phyloP scores from a whole-genome alignment of 2,888 invertebrate species.

The Callyntrura sp. region DNA sequence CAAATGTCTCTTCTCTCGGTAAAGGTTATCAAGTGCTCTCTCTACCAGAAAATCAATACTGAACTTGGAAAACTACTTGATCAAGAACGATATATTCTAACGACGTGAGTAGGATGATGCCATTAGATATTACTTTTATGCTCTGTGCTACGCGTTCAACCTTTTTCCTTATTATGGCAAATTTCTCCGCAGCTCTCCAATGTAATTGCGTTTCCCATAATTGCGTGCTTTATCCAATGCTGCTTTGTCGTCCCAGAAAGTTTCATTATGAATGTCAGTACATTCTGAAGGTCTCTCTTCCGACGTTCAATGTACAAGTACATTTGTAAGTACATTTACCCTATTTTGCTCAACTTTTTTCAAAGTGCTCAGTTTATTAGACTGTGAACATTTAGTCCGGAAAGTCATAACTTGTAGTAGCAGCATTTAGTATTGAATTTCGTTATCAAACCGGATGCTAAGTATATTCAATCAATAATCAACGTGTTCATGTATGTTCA shows the following conservation, averaged over 20 bases:
- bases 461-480: too few species aligned
- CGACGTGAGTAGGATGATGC: neutral
- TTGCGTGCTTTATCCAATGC: neutral
- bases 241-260: neutral
- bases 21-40: neutral
- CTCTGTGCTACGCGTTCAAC: neutral
- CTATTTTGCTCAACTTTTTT: neutral
- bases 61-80: neutral
- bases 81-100: neutral
- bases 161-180: neutral
- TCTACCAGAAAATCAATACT: constrained; percentile 4
- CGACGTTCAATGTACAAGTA: neutral
- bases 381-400: neutral
- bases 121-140: neutral
- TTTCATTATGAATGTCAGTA: constrained; percentile 24
- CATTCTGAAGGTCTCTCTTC: neutral
- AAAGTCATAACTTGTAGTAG: neutral
- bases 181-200: neutral
- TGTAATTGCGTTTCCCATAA: neutral
- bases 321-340: neutral
- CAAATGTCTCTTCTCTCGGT: neutral
- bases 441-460: too few species aligned
- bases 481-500: too few species aligned
- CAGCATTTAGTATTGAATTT: neutral
- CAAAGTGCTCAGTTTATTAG: neutral